Percentiles rank a stretch among this genome's conserved stretches.
phyloP scores from a whole-genome alignment of 2,113 vertebrate genomes.

The Pluvianellus socialis region DNA sequence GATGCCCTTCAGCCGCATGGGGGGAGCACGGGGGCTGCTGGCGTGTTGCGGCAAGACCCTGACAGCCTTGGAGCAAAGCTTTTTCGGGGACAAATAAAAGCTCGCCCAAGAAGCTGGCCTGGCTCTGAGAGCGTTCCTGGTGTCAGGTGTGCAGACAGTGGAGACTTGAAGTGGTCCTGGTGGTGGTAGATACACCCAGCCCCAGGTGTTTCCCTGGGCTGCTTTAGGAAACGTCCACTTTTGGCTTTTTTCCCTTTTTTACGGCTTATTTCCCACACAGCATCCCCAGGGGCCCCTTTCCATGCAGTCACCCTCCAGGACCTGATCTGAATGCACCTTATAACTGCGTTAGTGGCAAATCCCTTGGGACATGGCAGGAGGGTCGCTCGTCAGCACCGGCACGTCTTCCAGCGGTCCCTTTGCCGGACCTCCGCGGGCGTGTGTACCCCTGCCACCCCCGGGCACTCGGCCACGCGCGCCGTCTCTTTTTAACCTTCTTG shows the following conservation, averaged over 20 bases:
- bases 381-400: not conserved
- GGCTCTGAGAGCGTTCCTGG: not conserved
- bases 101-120: not conserved
- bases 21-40: accelerated
- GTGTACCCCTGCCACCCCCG: not conserved
- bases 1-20: accelerated
- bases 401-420: not conserved
- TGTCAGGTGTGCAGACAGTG: accelerated
- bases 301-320: not conserved
- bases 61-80: not conserved
- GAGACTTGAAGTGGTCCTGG: not conserved
- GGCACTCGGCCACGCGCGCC: not conserved
- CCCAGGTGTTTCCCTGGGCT: accelerated
- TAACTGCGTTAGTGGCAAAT: not conserved
- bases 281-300: not conserved
- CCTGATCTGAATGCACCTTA: not conserved
- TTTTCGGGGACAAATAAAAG: not conserved
- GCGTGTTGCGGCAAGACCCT: accelerated
- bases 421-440: not conserved
- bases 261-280: accelerated
- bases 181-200: not conserved
- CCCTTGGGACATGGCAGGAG: accelerated
- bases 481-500: conserved; percentile 60
- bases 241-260: accelerated
- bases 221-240: not conserved